These are phyloP conservation scores for Megalops atlanticus DNA, from an alignment of 2,113 vertebrate genomes.

Conservation along the genomic window DNA sequence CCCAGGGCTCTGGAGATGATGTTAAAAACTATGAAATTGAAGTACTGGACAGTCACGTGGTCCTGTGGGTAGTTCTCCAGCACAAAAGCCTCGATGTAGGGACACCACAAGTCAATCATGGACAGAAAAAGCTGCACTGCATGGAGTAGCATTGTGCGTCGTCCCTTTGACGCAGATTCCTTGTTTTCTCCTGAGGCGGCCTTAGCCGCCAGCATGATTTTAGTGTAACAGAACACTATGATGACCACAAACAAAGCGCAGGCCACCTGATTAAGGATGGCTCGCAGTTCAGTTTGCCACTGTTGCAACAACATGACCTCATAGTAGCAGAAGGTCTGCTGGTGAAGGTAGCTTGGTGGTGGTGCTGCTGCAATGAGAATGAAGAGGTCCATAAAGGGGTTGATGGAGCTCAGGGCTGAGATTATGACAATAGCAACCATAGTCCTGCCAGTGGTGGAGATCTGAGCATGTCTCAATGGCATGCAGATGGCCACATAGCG, in stretches of 20 bases:
- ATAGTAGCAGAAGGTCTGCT: conserved; percentile 7
- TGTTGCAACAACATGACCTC: conserved; percentile 25
- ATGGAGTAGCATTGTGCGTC: conserved; percentile 49
- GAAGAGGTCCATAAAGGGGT: background rate
- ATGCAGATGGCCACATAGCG: conserved; percentile 53
- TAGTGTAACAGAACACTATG: conserved; percentile 38
- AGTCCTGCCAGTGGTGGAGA: conserved; percentile 19
- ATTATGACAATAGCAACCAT: background rate
- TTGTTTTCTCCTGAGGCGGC: conserved; percentile 32
- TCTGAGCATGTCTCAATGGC: conserved; percentile 43
- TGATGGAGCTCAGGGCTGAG: background rate
- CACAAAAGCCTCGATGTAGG: conserved; percentile 40
- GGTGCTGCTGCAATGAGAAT: conserved; percentile 6
- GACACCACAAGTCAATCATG: conserved; percentile 38
- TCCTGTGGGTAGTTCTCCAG: conserved; percentile 30
- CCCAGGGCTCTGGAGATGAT: conserved; percentile 48
- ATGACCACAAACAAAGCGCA: conserved; percentile 37
- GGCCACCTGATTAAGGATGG: background rate
- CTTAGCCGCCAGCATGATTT: conserved; percentile 41
- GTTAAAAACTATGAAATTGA: conserved; percentile 46
- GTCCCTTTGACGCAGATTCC: conserved; percentile 42
- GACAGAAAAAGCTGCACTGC: conserved; percentile 51
- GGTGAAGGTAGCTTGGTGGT: background rate
- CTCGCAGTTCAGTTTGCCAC: conserved; percentile 34
- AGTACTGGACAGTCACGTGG: conserved; percentile 32